Conservation (phyloP, 2,797 vertebrate genomes). For the Myripristis jacobus region DNA sequence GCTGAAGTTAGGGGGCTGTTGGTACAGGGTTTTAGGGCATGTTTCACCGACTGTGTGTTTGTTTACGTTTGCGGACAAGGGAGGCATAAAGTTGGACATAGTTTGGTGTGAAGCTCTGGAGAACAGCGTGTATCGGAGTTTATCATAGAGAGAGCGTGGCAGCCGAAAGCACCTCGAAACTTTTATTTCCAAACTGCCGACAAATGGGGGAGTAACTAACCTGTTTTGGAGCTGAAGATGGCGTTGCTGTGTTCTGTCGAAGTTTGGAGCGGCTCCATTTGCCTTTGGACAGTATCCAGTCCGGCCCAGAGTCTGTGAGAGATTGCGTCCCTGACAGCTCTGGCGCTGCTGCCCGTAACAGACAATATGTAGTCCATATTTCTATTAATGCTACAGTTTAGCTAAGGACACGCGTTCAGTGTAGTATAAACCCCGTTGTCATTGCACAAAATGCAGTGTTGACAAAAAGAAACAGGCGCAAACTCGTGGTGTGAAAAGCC, state of each 20-base stretch:
- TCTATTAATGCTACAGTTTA: not conserved
- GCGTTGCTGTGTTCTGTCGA: constrained; percentile 2
- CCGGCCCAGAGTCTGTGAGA: constrained; percentile 79
- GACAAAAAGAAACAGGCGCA: not conserved
- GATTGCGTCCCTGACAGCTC: constrained; percentile 80
- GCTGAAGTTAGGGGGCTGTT: constrained; percentile 16
- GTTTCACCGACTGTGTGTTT: fast-evolving
- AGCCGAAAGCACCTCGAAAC: not conserved
- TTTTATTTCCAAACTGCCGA: not conserved
- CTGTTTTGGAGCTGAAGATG: constrained; percentile 46
- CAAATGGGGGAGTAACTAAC: constrained; percentile 20
- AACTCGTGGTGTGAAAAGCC: constrained; percentile 22
- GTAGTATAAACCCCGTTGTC: not conserved
- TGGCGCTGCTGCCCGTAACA: constrained; percentile 74
- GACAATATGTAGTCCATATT: constrained; percentile 81
- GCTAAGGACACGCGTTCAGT: constrained; percentile 3
- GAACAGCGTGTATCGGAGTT: not conserved
- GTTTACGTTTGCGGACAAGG: fast-evolving
- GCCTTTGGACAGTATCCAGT: constrained; percentile 10
- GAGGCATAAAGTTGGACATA: constrained; percentile 6
- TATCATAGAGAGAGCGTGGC: no score
- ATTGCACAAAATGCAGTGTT: constrained; percentile 7
- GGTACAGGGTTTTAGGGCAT: fast-evolving
- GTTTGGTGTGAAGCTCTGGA: not conserved
- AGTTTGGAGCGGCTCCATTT: not conserved